Percentiles rank a stretch among this genome's conserved stretches.
phyloP scores from a whole-genome alignment of 2,113 vertebrate species.

The Pelusios castaneus region DNA sequence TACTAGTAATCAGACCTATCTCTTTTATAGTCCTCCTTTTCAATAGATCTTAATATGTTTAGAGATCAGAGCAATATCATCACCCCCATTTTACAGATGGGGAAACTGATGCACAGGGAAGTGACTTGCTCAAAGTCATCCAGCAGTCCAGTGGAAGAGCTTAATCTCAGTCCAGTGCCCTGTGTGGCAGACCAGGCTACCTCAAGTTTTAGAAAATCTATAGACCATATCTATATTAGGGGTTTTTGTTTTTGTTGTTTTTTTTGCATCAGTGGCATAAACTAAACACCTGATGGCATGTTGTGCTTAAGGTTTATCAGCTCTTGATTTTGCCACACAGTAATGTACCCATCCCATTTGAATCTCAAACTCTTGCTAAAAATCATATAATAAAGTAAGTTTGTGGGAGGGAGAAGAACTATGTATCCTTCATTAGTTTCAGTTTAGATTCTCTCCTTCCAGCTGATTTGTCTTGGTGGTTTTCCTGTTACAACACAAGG shows the following conservation, averaged over 20 bases:
- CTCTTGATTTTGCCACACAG: not conserved
- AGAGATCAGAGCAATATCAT: not conserved
- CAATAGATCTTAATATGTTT: not conserved
- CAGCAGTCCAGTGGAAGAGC: not conserved
- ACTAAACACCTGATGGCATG: not conserved
- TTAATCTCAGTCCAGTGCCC: not conserved
- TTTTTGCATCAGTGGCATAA: not conserved
- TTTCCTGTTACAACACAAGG: constrained; percentile 57
- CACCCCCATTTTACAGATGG: not conserved
- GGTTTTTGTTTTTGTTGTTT: not conserved
- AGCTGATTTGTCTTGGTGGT: constrained; percentile 33
- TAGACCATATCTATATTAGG: not conserved
- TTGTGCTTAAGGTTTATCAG: constrained; percentile 4
- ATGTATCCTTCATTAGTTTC: not conserved
- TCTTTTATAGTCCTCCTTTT: not conserved
- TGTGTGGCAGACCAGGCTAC: not conserved
- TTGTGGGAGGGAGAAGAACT: not conserved
- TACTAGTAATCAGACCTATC: not conserved
- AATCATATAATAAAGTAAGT: constrained; percentile 18
- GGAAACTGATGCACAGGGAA: not conserved
- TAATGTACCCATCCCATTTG: not conserved
- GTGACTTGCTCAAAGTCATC: not conserved
- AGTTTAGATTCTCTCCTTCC: not conserved
- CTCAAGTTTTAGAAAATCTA: not conserved
- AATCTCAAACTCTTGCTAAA: constrained; percentile 10